Base-by-base conservation (phyloP, 2,797 vertebrate genomes). In the Cheirogaleus major region DNA sequence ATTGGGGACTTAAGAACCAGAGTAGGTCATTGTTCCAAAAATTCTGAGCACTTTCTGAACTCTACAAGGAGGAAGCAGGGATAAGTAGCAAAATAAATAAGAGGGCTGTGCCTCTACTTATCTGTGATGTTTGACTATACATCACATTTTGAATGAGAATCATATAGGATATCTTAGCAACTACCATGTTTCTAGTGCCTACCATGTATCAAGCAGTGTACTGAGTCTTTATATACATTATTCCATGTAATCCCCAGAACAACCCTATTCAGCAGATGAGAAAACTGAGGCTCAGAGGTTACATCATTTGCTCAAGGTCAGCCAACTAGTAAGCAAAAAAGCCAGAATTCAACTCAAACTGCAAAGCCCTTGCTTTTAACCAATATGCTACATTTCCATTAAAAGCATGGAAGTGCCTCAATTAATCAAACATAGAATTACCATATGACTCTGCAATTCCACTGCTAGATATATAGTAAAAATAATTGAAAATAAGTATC, bases 281-380 rank as follows among this genome's bases (percentile, higher is more conserved):
- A 86, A 69, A 73, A 72, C 63, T 55, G 63, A 87, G 59, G n/a
- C 4, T 89, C 27, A 69, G 4, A 89, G 9, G 12, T 70, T 30
- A 35, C 61, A 91, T 32, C 52, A 80, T 20, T 88, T 81, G 23
- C 35, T 85, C 41, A 76, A 72, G 17, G 23, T 81, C 45, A 48
- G 72, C 72, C 4, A 81, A 69, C 30, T 59, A 82, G 35, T 78
- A 93, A 72, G 13, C 79, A 75, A 57, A 57, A 87, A 43, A 93
- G 23, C 61, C 57, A 70, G 50, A n/a, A 83, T 55, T 97, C 75
- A 96, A 79, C 63, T 89, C 7, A 69, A 92, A 89, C 14, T 55
- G 48, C 22, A 89, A 52, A 95, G 59, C 18, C 59, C 59, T 82
- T 93, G 52, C 67, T 92, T 96, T 50, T 69, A 92, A 75, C 9